Evolutionary conservation across 1,140 invertebrate genomes (phyloP).

Genomic region (Melitaea cinxia): DNA sequence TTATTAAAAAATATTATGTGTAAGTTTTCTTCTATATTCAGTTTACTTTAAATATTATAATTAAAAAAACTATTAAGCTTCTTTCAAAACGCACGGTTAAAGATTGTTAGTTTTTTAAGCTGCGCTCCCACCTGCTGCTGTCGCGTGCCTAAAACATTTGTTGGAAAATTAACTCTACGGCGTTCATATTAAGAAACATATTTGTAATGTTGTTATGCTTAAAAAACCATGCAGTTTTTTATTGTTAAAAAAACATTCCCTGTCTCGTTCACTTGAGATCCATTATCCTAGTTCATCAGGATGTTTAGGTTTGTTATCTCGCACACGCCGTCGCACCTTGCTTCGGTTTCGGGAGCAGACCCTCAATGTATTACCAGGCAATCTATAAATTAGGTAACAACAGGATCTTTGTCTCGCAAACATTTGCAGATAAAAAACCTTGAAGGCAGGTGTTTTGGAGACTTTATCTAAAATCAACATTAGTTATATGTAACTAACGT

Average conservation of each 20-base stretch:
- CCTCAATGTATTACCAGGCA: conserved; percentile 51
- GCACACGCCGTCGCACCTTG: conserved; percentile 76
- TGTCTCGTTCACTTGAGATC: conserved; percentile 60
- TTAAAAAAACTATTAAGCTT: conserved; percentile 59
- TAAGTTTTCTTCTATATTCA: background rate
- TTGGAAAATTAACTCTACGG: conserved; percentile 37
- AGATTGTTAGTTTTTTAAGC: conserved; percentile 77
- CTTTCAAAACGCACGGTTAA: conserved; percentile 65
- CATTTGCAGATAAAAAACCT: conserved; percentile 72
- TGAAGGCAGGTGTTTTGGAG: conserved; percentile 60
- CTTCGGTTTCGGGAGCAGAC: conserved; percentile 53
- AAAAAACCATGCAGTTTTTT: conserved; percentile 56
- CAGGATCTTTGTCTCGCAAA: conserved; percentile 61
- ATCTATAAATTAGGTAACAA: conserved; percentile 74
- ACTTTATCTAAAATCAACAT: conserved; percentile 67
- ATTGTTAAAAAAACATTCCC: conserved; percentile 56
- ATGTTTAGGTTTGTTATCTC: conserved; percentile 77
- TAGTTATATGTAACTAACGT: conserved; percentile 42
- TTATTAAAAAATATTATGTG: background rate
- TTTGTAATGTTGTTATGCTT: conserved; percentile 6
- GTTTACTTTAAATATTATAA: conserved; percentile 15
- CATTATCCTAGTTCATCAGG: conserved; percentile 66
- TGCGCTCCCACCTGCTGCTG: conserved; percentile 75
- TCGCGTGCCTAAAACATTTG: conserved; percentile 61
- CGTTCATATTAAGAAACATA: conserved; percentile 28